Evolutionary conservation across 1,140 invertebrate species (phyloP).

Genomic region (Atta colombica): DNA sequence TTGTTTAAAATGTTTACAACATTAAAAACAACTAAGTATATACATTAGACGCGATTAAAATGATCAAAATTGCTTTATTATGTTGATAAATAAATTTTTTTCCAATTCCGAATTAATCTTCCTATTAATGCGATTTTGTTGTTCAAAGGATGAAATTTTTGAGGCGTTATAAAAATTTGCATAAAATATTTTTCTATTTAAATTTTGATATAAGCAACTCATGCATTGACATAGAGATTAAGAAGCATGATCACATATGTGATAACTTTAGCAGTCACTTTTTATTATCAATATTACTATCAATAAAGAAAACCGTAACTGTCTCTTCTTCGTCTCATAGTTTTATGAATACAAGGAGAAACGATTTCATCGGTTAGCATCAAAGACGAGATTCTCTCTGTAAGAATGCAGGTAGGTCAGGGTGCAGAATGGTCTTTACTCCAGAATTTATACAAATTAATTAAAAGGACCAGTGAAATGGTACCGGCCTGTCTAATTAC

Average conservation of each 20-base stretch:
- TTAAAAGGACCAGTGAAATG: constrained; percentile 77
- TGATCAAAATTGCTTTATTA: neutral
- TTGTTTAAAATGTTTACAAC: neutral
- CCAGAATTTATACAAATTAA: constrained; percentile 79
- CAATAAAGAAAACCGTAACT: neutral
- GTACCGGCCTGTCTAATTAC: constrained; percentile 78
- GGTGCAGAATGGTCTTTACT: constrained; percentile 1
- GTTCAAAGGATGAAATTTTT: too few species aligned
- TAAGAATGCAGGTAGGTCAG: constrained; percentile 13
- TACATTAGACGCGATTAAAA: neutral
- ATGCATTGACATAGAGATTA: too few species aligned
- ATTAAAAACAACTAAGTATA: neutral
- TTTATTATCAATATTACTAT: neutral
- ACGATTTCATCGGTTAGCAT: neutral
- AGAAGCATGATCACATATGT: neutral
- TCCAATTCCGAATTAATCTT: neutral
- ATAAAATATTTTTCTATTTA: too few species aligned
- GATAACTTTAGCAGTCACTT: neutral
- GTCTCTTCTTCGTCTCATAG: neutral
- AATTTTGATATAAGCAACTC: too few species aligned
- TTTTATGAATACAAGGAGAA: neutral
- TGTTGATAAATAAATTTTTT: neutral
- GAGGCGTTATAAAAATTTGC: too few species aligned
- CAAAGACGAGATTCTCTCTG: neutral
- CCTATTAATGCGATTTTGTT: too few species aligned